Evolutionary conservation across 1,140 invertebrate genomes (phyloP).

Genomic region (Phenacoccus solenopsis): DNA sequence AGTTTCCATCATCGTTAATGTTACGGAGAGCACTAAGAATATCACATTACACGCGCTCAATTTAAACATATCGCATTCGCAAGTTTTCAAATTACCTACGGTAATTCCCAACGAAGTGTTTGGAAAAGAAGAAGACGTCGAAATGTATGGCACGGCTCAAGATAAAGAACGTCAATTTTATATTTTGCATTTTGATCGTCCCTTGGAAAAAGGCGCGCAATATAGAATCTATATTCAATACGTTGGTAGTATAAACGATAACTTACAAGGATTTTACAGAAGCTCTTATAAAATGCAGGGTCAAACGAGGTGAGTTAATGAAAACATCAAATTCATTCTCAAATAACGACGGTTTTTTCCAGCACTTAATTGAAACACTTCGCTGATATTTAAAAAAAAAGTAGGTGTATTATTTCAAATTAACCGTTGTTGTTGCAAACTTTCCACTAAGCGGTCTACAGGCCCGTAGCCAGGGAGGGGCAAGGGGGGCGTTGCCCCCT

Average conservation of each 20-base stretch:
- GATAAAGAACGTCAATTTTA: conserved; percentile 60
- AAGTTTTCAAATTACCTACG: conserved; percentile 27
- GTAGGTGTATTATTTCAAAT: too few species aligned
- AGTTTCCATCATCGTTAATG: conserved; percentile 51
- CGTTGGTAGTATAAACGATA: conserved; percentile 54
- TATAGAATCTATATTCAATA: conserved; percentile 60
- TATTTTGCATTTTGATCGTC: conserved; percentile 46
- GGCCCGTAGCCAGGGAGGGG: too few species aligned
- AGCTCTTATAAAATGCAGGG: conserved; percentile 62
- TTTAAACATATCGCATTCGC: conserved; percentile 40
- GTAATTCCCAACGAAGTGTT: conserved; percentile 24
- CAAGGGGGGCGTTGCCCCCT: too few species aligned
- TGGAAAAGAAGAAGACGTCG: conserved; percentile 20
- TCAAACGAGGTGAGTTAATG: conserved; percentile 47
- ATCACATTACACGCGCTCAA: conserved; percentile 64
- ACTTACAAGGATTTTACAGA: conserved; percentile 74
- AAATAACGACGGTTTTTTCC: too few species aligned
- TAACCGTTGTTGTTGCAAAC: too few species aligned
- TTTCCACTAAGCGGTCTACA: too few species aligned
- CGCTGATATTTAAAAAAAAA: too few species aligned
- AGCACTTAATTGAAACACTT: too few species aligned
- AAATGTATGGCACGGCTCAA: conserved; percentile 32
- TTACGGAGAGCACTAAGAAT: conserved; percentile 48
- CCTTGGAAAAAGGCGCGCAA: conserved; percentile 40
- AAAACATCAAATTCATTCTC: too few species aligned